Conservation (phyloP, 2,797 vertebrate genomes). For the Urosaurus nigricauda region DNA sequence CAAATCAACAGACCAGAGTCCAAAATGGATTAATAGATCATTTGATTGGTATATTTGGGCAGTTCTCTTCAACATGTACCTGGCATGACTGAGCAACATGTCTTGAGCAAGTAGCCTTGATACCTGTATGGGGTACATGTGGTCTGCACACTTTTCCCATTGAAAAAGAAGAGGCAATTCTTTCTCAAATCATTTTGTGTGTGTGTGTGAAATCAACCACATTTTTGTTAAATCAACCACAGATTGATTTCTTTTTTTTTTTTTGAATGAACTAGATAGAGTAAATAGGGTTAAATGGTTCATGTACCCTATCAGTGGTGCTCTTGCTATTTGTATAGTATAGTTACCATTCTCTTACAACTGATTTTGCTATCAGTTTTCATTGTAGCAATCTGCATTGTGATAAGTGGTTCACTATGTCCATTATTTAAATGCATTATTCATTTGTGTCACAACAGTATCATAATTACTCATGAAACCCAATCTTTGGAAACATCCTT, state of each 20-base stretch:
- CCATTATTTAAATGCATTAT: not conserved
- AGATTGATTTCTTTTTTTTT: not conserved
- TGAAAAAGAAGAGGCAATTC: too few relatives aligned
- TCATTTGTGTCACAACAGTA: not conserved
- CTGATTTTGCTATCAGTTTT: not conserved
- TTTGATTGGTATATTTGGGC: too few relatives aligned
- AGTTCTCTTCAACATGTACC: too few relatives aligned
- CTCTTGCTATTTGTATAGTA: not conserved
- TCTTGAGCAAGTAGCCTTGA: too few relatives aligned
- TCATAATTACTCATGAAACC: not conserved
- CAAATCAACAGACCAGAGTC: not conserved
- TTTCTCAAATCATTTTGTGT: too few relatives aligned
- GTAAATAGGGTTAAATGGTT: too few relatives aligned
- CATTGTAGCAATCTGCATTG: not conserved
- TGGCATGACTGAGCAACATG: too few relatives aligned
- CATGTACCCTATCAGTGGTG: not conserved
- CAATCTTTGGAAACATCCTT: not conserved
- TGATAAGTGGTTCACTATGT: not conserved
- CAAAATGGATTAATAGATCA: not conserved
- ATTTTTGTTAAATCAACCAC: not conserved
- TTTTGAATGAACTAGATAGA: not conserved
- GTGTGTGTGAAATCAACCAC: too few relatives aligned
- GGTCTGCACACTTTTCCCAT: too few relatives aligned
- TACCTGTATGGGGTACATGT: too few relatives aligned
- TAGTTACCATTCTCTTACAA: not conserved